phyloP scores from a whole-genome alignment of 2,797 vertebrate genomes.

The Petrocephalus schoutedeni region DNA sequence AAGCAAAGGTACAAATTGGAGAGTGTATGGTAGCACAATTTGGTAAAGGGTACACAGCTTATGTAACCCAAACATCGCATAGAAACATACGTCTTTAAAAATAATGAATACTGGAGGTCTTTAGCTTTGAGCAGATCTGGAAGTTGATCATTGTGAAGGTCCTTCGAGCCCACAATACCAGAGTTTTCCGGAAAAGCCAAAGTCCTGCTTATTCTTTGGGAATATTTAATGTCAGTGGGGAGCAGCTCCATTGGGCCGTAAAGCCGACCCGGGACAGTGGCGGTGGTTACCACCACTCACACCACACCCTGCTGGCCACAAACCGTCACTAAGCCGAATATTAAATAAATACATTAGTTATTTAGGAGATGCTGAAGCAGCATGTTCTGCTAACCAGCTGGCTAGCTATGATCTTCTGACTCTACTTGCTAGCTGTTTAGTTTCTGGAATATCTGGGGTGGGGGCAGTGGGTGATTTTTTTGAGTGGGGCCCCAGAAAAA shows the following conservation, averaged over 20 bases:
- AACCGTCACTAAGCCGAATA: neutral
- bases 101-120: constrained; percentile 2
- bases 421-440: neutral
- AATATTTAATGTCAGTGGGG: neutral
- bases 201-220: neutral
- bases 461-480: neutral
- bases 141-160: neutral
- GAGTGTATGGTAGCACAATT: neutral
- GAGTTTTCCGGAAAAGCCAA: neutral
- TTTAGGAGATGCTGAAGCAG: neutral
- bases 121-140: neutral
- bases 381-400: neutral
- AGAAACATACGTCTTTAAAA: neutral
- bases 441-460: neutral
- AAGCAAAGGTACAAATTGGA: too few relatives aligned
- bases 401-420: neutral
- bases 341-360: neutral
- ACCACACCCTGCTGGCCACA: neutral
- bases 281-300: neutral
- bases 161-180: neutral
- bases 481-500: neutral
- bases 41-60: neutral
- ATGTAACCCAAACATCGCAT: neutral
- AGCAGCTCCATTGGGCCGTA: neutral
- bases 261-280: neutral